Conservation (phyloP, 2,113 vertebrate species). For the Anhinga anhinga region DNA sequence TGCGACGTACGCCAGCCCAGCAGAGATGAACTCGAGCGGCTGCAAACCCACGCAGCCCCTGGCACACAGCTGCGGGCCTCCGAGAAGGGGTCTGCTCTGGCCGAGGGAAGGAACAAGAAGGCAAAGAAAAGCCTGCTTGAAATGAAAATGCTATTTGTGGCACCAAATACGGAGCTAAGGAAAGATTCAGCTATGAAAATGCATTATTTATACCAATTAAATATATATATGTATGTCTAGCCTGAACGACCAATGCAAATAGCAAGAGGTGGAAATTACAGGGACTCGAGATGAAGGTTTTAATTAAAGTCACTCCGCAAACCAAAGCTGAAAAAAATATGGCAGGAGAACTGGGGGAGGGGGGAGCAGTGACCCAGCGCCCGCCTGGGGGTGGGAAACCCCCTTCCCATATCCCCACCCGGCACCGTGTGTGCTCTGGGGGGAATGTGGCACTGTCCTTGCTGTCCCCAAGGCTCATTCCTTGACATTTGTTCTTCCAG, state of each 20-base stretch:
- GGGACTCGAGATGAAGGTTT: background rate
- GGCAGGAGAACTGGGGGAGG: background rate
- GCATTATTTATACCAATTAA: background rate
- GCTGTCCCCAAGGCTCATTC: background rate
- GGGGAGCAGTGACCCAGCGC: fast-evolving
- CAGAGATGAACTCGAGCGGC: background rate
- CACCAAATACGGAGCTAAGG: background rate
- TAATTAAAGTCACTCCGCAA: background rate
- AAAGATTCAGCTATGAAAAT: background rate
- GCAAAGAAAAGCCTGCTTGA: background rate
- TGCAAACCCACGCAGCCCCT: background rate
- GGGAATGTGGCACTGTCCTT: background rate
- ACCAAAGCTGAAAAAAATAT: background rate
- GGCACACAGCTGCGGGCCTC: background rate
- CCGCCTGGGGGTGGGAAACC: background rate
- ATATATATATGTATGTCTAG: background rate
- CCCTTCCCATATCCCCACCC: background rate
- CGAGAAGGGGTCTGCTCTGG: background rate
- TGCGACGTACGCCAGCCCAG: fast-evolving
- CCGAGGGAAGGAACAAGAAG: fast-evolving
- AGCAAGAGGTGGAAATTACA: background rate
- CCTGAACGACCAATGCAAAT: background rate
- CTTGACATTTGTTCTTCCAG: background rate
- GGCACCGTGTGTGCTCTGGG: background rate
- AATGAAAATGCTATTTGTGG: background rate